These are phyloP conservation scores for Corythaixoides concolor DNA, from an alignment of 2,113 vertebrate genomes.

Conservation along the genomic window DNA sequence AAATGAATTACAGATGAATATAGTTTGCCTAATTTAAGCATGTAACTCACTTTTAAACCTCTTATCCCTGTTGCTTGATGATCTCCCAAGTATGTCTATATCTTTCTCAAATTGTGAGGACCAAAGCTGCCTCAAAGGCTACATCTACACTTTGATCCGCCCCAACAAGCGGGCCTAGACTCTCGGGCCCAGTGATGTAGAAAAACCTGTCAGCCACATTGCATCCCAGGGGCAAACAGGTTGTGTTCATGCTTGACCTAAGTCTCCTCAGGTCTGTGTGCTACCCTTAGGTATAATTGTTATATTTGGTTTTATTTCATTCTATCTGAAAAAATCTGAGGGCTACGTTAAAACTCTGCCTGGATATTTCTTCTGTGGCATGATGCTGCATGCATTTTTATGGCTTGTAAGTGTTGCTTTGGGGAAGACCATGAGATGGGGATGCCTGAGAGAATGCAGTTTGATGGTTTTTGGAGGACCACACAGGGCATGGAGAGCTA, in stretches of 20 bases:
- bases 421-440: background rate
- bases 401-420: background rate
- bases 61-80: background rate
- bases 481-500: background rate
- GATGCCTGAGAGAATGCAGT: too few species aligned
- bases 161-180: background rate
- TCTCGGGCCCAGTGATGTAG: background rate
- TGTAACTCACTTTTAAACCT: background rate
- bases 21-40: background rate
- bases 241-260: background rate
- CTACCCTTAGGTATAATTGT: background rate
- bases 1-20: background rate
- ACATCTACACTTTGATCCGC: background rate
- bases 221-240: background rate
- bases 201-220: background rate
- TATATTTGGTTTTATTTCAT: background rate
- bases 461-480: background rate
- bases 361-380: background rate
- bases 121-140: background rate
- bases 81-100: rapidly evolving
- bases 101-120: background rate
- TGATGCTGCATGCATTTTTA: background rate
- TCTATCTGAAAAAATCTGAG: background rate
- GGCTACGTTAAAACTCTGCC: background rate
- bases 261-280: background rate